phyloP scores from a whole-genome alignment of 1,140 invertebrate genomes.

The Olivierus martensii region DNA sequence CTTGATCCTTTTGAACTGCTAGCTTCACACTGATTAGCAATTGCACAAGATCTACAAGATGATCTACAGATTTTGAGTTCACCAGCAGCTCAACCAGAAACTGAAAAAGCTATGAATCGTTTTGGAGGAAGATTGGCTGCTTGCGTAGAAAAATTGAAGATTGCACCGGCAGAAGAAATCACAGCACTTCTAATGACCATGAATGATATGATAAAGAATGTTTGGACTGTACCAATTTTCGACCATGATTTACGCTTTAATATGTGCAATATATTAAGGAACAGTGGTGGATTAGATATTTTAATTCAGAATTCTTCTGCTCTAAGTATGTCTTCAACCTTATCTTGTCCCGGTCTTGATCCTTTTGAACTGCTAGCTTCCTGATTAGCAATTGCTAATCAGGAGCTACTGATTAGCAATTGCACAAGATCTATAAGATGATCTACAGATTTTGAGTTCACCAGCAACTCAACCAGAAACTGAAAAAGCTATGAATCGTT shows the following conservation, averaged over 20 bases:
- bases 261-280: constrained; percentile 75
- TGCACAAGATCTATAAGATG: constrained; percentile 8
- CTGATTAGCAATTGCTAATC: too few relatives aligned
- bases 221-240: constrained; percentile 85
- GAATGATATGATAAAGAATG: constrained; percentile 38
- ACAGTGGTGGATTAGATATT: constrained; percentile 74
- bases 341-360: not conserved
- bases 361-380: not conserved
- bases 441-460: constrained; percentile 10
- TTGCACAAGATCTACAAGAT: constrained; percentile 8
- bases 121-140: constrained; percentile 10
- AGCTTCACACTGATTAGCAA: not conserved
- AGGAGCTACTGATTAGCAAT: not conserved
- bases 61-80: constrained; percentile 10
- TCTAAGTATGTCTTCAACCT: not conserved
- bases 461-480: constrained; percentile 1
- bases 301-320: too few relatives aligned
- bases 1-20: not conserved
- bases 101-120: constrained; percentile 7
- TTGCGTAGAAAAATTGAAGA: constrained; percentile 17
- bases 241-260: constrained; percentile 52
- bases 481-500: constrained; percentile 8
- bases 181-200: constrained; percentile 27
- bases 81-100: not conserved
- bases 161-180: constrained; percentile 13